Conservation (phyloP, 2,888 invertebrate genomes). For the Drosophila birchii region DNA sequence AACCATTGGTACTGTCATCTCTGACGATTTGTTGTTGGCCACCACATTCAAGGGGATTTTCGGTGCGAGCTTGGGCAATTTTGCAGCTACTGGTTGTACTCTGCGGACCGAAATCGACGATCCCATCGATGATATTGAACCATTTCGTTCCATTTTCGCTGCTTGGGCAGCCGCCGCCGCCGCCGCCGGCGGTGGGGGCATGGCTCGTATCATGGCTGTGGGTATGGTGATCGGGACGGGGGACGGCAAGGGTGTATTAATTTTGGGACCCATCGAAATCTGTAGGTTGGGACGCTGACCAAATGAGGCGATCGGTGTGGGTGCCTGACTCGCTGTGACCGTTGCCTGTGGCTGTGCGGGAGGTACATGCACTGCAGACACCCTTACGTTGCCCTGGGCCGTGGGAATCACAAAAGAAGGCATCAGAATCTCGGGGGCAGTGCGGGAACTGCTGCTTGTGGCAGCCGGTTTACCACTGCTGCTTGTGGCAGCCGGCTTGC, state of each 20-base stretch:
- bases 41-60: background rate
- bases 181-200: background rate
- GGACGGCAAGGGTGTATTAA: background rate
- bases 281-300: background rate
- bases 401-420: constrained; percentile 24
- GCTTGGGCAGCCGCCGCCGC: too few species aligned
- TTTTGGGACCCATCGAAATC: background rate
- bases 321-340: background rate
- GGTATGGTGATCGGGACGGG: background rate
- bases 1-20: background rate
- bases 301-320: background rate
- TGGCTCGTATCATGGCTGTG: background rate
- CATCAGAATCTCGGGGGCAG: background rate
- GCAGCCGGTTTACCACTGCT: background rate
- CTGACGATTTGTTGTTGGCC: background rate
- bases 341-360: background rate
- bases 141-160: background rate
- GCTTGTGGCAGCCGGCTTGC: background rate
- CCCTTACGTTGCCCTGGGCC: background rate
- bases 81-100: background rate
- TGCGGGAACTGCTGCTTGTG: background rate
- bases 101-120: background rate
- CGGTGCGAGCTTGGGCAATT: background rate
- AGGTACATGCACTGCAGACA: background rate
- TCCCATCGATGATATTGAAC: background rate